These are phyloP conservation scores for Drosophila antonietae DNA, from an alignment of 2,888 invertebrate species.

Conservation along the genomic window DNA sequence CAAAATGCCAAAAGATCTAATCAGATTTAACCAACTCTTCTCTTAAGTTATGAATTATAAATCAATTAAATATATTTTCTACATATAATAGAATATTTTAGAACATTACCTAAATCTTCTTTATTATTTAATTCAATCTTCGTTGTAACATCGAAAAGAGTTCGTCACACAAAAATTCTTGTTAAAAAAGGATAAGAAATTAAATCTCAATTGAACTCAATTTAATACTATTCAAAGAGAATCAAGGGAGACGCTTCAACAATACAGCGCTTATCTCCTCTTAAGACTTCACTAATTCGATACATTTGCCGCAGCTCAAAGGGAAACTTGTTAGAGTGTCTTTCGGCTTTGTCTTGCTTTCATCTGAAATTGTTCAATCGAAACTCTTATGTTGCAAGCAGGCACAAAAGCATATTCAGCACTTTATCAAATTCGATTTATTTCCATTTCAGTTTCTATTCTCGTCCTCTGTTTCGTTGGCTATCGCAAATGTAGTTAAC, in stretches of 20 bases:
- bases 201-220: no score
- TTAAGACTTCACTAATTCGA: not conserved
- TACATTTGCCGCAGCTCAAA: not conserved
- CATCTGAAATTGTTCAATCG: not conserved
- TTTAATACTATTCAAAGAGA: not conserved
- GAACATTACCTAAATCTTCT: no score
- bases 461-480: conserved; percentile 5
- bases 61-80: no score
- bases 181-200: no score
- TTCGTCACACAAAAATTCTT: not conserved
- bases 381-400: not conserved
- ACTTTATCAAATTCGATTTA: conserved; percentile 36
- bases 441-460: not conserved
- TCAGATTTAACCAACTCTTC: no score
- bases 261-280: not conserved
- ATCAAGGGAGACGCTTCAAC: not conserved
- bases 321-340: no score
- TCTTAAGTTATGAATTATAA: no score
- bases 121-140: not conserved
- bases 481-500: conserved; percentile 50
- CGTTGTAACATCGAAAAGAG: not conserved
- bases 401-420: conserved; percentile 2
- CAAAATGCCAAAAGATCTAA: no score
- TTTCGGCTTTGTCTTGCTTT: not conserved
- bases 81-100: no score